Conservation (phyloP, 2,113 vertebrate species). For the Lanius ludovicianus region DNA sequence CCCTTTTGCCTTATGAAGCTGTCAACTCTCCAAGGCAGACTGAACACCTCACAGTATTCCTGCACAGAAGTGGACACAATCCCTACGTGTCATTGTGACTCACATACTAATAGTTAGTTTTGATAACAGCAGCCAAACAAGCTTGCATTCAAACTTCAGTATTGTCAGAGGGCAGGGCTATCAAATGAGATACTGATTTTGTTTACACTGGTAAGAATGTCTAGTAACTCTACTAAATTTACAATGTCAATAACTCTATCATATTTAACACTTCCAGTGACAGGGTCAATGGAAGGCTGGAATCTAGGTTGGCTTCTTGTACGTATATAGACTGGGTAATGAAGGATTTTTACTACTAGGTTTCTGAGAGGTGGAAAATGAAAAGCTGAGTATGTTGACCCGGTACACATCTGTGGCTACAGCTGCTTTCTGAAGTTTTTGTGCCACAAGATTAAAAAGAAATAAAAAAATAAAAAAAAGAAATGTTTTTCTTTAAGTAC, state of each 20-base stretch:
- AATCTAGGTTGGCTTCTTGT: neutral
- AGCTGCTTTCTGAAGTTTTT: neutral
- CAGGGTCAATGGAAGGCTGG: neutral
- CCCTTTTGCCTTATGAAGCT: neutral
- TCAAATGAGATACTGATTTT: neutral
- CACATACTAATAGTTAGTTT: neutral
- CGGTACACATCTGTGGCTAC: neutral
- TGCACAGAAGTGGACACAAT: neutral
- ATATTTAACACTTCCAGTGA: neutral
- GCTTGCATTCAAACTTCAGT: neutral
- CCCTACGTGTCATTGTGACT: rapidly evolving
- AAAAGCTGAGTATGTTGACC: neutral
- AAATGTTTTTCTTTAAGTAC: neutral
- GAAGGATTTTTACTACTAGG: neutral
- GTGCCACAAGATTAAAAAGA: neutral
- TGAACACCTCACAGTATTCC: neutral
- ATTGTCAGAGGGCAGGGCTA: neutral
- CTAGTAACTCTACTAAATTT: neutral
- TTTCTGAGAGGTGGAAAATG: neutral
- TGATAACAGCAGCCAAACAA: neutral
- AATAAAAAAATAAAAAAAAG: neutral
- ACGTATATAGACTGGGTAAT: neutral
- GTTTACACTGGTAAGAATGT: neutral
- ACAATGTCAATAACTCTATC: neutral
- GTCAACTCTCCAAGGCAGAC: neutral